Conservation (phyloP, 2,888 invertebrate genomes). For the Pheosia tremula region DNA sequence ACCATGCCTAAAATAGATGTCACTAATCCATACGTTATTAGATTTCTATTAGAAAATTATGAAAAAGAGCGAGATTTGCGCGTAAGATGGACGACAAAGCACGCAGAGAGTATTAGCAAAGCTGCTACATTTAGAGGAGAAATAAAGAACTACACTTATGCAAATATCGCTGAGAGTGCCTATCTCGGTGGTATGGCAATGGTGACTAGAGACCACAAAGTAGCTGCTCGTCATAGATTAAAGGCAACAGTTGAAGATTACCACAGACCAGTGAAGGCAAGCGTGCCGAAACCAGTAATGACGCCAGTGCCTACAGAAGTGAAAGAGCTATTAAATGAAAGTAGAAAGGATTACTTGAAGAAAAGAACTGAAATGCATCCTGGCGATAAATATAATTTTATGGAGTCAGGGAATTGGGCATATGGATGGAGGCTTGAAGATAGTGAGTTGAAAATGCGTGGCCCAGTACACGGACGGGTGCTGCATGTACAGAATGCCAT, state of each 20-base stretch:
- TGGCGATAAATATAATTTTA: slow-evolving; percentile 36
- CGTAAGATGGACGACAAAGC: slow-evolving; percentile 22
- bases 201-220: slow-evolving; percentile 15
- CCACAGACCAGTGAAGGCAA: background rate
- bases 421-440: slow-evolving; percentile 37
- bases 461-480: slow-evolving; percentile 18
- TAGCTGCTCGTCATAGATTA: slow-evolving; percentile 14
- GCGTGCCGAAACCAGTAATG: slow-evolving; percentile 11
- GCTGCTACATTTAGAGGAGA: slow-evolving; percentile 20
- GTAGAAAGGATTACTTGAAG: slow-evolving; percentile 30
- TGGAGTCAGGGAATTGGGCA: slow-evolving; percentile 32
- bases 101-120: slow-evolving; percentile 15
- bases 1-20: slow-evolving; percentile 10
- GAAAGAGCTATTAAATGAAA: slow-evolving; percentile 17
- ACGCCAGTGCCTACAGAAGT: slow-evolving; percentile 15
- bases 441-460: slow-evolving; percentile 21
- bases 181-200: slow-evolving; percentile 20
- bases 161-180: slow-evolving; percentile 17
- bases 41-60: slow-evolving; percentile 26
- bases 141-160: slow-evolving; percentile 21
- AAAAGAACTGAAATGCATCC: slow-evolving; percentile 21
- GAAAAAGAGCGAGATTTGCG: slow-evolving; percentile 33
- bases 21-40: slow-evolving; percentile 20
- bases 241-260: slow-evolving; percentile 12
- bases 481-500: slow-evolving; percentile 14